These are phyloP conservation scores for Notospermus geniculatus DNA, from an alignment of 1,140 invertebrate genomes.

Conservation along the genomic window DNA sequence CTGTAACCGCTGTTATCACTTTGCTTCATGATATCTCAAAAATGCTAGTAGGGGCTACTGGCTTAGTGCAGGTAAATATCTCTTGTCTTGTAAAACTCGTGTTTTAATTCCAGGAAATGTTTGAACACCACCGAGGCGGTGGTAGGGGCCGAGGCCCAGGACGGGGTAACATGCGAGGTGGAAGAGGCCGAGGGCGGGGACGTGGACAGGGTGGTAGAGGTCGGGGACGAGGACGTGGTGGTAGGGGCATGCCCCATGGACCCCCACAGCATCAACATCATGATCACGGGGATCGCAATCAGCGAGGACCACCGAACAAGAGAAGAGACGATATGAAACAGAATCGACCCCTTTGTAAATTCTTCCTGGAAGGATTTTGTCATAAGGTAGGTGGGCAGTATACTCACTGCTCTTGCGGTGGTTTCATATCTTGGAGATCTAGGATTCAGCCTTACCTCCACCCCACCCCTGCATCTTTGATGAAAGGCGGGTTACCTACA, in stretches of 20 bases:
- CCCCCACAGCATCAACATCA: slow-evolving; percentile 44
- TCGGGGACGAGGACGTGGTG: not conserved
- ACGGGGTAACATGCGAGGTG: slow-evolving; percentile 3
- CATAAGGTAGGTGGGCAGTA: slow-evolving; percentile 63
- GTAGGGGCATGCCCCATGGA: slow-evolving; percentile 59
- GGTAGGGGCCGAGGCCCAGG: not conserved
- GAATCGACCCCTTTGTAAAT: slow-evolving; percentile 62
- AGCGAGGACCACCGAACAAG: slow-evolving; percentile 17
- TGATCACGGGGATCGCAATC: not conserved
- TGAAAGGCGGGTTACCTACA: no score
- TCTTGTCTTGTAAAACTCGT: not conserved
- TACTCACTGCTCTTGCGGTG: no score
- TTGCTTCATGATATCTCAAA: not conserved
- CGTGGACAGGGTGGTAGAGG: not conserved
- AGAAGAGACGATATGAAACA: slow-evolving; percentile 19
- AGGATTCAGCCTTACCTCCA: no score
- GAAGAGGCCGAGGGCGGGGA: slow-evolving; percentile 1
- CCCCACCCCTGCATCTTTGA: no score
- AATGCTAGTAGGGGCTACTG: not conserved
- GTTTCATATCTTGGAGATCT: no score
- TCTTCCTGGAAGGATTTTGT: slow-evolving; percentile 86
- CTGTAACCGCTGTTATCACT: slow-evolving; percentile 2
- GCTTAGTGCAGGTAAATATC: not conserved
- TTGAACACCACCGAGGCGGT: not conserved
- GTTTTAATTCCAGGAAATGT: not conserved